Base-by-base conservation (phyloP, 1,140 invertebrate species). In the Macrosteles quadrilineatus region DNA sequence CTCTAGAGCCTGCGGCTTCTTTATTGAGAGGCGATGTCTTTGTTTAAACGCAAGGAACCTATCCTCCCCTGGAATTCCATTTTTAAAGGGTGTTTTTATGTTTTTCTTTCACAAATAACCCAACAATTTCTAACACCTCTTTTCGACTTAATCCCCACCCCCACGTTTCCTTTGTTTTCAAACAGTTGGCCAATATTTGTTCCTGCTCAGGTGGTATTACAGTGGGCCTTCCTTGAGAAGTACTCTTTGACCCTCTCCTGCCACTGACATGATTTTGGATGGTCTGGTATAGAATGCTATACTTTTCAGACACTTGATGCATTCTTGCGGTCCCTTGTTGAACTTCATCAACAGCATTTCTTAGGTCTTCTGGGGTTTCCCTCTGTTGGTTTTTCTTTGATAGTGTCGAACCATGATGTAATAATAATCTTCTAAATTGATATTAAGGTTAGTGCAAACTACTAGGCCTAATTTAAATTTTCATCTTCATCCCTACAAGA, bases 1-100 rank as follows among this genome's bases (percentile, higher is more conserved):
- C 74, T 80, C 76, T 40, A 80, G 76, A 65, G 65, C 62, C 75
- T 81, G 77, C 6, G 67, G 67, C 36, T 69, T 69, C 55, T 69
- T 69, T 17, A 69, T 62, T 29, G 67, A 69, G 23, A 69, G n/a
- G n/a, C n/a, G n/a, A 45, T 68, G 64, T 47, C 64, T n/a, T 36
- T 67, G 43, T 55, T 17, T 45, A 67, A 67, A 67, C 23, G 23
- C 43, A n/a, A 68, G 25, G 43, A 55, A 55, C 66, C 66, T 57
- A 31, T 68, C 66, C 55, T 68, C 32, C 25, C 43, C 43, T n/a
- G 66, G 66, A 23, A 50, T 55, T 23, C 32, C 32, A 31, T 50
- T 68, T 19, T 47, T 68, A 36, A 68, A 68, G 29, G 32, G 32
- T 21, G 32, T 68, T 68, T 31, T 68, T 6, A 68, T 53, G 30